Evolutionary conservation across 1,140 invertebrate genomes (phyloP).

Genomic region (Calephelis virginiensis): DNA sequence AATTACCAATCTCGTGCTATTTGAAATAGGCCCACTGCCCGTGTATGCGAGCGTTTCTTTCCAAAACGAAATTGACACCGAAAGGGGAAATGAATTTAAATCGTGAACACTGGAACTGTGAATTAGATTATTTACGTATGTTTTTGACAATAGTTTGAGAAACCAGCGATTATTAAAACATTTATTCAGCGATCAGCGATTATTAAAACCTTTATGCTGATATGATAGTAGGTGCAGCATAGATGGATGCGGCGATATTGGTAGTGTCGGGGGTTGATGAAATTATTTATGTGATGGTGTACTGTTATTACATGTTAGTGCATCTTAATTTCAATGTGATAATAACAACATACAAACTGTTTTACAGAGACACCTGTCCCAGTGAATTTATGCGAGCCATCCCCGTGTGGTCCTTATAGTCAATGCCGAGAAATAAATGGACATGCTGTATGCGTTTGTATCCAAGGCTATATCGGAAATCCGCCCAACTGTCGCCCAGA

Average conservation of each 20-base stretch:
- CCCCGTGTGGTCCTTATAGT: slow-evolving; percentile 84
- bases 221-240: too few species aligned
- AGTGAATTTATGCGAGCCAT: slow-evolving; percentile 79
- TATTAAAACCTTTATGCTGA: too few species aligned
- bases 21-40: too few species aligned
- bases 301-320: too few species aligned
- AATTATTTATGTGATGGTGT: too few species aligned
- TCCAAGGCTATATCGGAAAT: slow-evolving; percentile 84
- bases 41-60: slow-evolving; percentile 21
- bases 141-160: neutral
- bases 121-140: neutral
- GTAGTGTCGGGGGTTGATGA: too few species aligned
- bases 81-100: too few species aligned
- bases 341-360: neutral
- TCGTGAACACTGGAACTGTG: too few species aligned
- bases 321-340: too few species aligned
- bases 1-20: too few species aligned
- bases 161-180: neutral
- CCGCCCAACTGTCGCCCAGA: slow-evolving; percentile 86
- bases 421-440: slow-evolving; percentile 83
- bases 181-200: too few species aligned
- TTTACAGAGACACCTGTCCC: slow-evolving; percentile 45
- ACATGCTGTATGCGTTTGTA: slow-evolving; percentile 84
- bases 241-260: too few species aligned
- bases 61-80: neutral